Base-by-base conservation (phyloP, 1,140 invertebrate species). In the Mamestra configurata region DNA sequence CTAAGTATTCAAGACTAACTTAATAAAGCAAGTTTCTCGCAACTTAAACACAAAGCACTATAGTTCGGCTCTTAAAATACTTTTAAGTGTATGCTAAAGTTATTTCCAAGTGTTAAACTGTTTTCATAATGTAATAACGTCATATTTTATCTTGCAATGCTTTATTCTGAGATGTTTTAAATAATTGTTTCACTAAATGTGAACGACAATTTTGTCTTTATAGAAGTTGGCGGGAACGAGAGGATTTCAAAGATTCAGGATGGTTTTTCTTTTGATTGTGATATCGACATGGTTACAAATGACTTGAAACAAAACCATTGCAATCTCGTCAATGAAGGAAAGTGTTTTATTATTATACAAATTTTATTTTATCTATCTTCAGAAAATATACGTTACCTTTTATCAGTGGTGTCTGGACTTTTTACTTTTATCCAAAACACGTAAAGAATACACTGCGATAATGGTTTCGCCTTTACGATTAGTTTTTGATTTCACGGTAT, bases 1-100 rank as follows among this genome's bases (percentile, higher is more conserved):
- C 24, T 18, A 77, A 68, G 59, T 37, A 53, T 68, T 77, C 61
- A 68, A 68, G 46, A 55, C 73, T 76, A 77, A 77, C 59, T 77
- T 77, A 77, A 66, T 77, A 77, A 76, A 77, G 75, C 55, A 77
- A 77, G 75, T 68, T 77, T 53, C 64, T 10, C 46, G 46, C 13
- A 76, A 76, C 73, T 76, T 77, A 66, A 77, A 37, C 46, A 68
- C 75, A 77, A 77, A 77, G 75, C 43, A 68, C 43, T 37, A 77
- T 77, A 77, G 59, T 77, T 66, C 68, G 49, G 40, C 55, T 66
- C 31, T 66, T 77, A 53, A 76, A 77, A 77, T 66, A 77, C 59
- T 77, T 77, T 77, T 66, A 77, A 66, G 59, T 77, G 73, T 49
- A 77, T 53, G 46, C 75, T 53, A 22, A 53, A 77, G 75, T 66